Conservation (phyloP, 1,140 invertebrate species). For the Drosophila pseudoobscura region DNA sequence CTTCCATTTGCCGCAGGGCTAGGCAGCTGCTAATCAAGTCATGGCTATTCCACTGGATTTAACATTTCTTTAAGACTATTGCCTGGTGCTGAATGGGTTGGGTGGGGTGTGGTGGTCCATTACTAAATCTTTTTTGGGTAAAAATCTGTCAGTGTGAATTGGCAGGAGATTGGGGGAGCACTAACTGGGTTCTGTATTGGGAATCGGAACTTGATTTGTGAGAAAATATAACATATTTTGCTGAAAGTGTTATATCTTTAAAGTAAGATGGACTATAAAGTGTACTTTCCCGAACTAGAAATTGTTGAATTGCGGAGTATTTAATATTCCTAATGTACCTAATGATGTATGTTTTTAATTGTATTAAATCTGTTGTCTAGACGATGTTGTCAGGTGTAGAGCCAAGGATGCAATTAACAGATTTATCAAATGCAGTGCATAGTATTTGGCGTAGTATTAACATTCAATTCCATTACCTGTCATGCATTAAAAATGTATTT, state of each 20-base stretch:
- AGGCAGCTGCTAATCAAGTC: slow-evolving; percentile 44
- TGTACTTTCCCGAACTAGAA: too few relatives aligned
- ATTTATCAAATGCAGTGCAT: slow-evolving; percentile 45
- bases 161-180: too few relatives aligned
- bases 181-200: too few relatives aligned
- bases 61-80: slow-evolving; percentile 20
- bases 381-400: slow-evolving; percentile 25
- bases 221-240: too few relatives aligned
- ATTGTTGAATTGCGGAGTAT: too few relatives aligned
- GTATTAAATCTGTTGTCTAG: slow-evolving; percentile 17
- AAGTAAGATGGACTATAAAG: too few relatives aligned
- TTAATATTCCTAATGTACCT: too few relatives aligned
- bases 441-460: slow-evolving; percentile 19
- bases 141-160: too few relatives aligned
- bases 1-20: slow-evolving; percentile 30
- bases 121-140: too few relatives aligned
- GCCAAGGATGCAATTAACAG: slow-evolving; percentile 33
- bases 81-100: slow-evolving; percentile 17
- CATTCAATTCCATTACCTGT: slow-evolving; percentile 54
- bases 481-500: slow-evolving; percentile 69
- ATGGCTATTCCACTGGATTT: slow-evolving; percentile 35
- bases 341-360: background rate
- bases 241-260: too few relatives aligned
- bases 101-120: too few relatives aligned
- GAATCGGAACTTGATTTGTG: too few relatives aligned